Percentiles rank a stretch among this genome's conserved stretches.
Evolutionary conservation across 2,888 invertebrate genomes (phyloP).

Genomic region (Chrysomela aeneicollis): DNA sequence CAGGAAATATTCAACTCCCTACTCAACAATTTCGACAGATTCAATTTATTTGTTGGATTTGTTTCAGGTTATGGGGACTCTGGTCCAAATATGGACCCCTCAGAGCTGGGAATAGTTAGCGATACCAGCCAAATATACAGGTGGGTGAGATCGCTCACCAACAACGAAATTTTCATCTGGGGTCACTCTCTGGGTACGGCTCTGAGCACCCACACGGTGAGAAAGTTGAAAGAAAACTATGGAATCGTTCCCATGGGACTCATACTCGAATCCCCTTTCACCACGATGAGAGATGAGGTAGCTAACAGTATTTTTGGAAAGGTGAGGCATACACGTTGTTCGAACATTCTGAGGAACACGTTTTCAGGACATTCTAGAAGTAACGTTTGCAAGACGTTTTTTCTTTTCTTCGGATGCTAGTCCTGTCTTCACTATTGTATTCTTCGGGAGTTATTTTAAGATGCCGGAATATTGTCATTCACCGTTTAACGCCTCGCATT

Average conservation of each 20-base stretch:
- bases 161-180: conserved; percentile 54
- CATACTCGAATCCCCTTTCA: conserved; percentile 54
- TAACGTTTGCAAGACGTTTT: too few relatives aligned
- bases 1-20: too few relatives aligned
- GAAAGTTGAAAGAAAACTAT: conserved; percentile 40
- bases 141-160: conserved; percentile 49
- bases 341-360: not conserved
- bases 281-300: conserved; percentile 52
- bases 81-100: conserved; percentile 43
- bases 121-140: conserved; percentile 55
- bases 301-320: conserved; percentile 45
- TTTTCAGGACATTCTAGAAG: too few relatives aligned
- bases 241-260: conserved; percentile 49
- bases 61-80: conserved; percentile 57
- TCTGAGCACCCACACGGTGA: conserved; percentile 49
- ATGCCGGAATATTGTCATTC: too few relatives aligned
- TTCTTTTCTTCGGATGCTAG: too few relatives aligned
- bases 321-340: conserved; percentile 42
- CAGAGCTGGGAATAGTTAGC: conserved; percentile 53
- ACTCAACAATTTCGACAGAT: too few relatives aligned
- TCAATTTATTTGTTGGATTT: too few relatives aligned
- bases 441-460: too few relatives aligned
- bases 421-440: too few relatives aligned
- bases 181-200: conserved; percentile 57
- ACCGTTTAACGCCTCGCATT: too few relatives aligned